phyloP scores from a whole-genome alignment of 2,888 invertebrate genomes.

The Mystacides longicornis region DNA sequence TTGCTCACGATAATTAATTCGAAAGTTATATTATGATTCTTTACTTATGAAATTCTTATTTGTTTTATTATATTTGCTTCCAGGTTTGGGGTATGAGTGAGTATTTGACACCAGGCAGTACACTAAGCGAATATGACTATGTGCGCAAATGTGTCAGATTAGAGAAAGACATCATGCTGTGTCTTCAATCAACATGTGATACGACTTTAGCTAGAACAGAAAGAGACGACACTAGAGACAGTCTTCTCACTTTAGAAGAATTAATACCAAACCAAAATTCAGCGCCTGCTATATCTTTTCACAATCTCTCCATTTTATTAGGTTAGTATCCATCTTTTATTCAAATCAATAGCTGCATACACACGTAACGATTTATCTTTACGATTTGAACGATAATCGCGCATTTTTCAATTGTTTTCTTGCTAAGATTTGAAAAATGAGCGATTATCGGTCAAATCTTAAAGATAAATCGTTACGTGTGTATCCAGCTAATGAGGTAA shows the following conservation, averaged over 20 bases:
- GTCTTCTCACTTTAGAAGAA: constrained; percentile 69
- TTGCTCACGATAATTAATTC: no score
- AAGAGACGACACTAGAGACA: constrained; percentile 72
- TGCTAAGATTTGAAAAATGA: no score
- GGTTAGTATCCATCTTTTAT: no score
- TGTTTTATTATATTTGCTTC: constrained; percentile 24
- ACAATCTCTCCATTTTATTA: constrained; percentile 76
- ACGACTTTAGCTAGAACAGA: constrained; percentile 69
- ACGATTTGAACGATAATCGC: no score
- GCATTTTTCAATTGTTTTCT: no score
- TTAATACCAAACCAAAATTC: constrained; percentile 67
- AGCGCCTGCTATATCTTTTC: constrained; percentile 67
- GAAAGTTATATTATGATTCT: no score
- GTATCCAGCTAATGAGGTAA: no score
- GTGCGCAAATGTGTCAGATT: constrained; percentile 89
- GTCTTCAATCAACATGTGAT: constrained; percentile 57
- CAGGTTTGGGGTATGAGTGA: constrained; percentile 83
- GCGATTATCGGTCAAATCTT: no score
- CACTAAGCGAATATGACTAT: constrained; percentile 84
- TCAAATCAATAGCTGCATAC: no score
- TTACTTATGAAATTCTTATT: no score
- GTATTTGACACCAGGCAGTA: constrained; percentile 77
- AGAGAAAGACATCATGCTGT: constrained; percentile 76
- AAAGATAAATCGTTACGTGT: no score
- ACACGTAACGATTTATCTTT: no score